A percentile compares a stretch with the other conserved stretches of the same genome.
These are phyloP conservation scores for Hirtodrosophila trivittata DNA, from an alignment of 2,888 invertebrate genomes.

Conservation along the genomic window DNA sequence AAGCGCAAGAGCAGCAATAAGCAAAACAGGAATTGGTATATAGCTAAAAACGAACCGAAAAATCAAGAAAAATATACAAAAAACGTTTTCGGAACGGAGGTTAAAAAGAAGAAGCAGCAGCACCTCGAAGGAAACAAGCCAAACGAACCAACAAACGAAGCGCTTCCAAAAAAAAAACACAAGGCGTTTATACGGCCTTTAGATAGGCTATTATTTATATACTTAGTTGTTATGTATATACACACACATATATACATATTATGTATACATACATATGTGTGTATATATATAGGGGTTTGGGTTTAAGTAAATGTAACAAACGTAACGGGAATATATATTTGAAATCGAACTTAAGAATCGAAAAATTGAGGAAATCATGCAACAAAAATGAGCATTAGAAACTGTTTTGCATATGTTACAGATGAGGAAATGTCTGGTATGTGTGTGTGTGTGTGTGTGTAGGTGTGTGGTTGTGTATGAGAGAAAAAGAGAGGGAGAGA, in stretches of 20 bases:
- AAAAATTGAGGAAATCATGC: slow-evolving; percentile 35
- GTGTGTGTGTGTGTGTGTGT: slow-evolving; percentile 9
- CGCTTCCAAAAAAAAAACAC: slow-evolving; percentile 26
- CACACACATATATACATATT: slow-evolving; percentile 20
- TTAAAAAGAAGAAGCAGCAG: slow-evolving; percentile 44
- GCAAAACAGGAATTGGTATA: slow-evolving; percentile 32
- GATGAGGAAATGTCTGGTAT: slow-evolving; percentile 1
- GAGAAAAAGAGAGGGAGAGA: slow-evolving; percentile 9
- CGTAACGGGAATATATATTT: slow-evolving; percentile 25
- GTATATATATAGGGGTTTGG: slow-evolving; percentile 5
- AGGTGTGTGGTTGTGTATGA: not conserved
- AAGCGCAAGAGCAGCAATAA: slow-evolving; percentile 57
- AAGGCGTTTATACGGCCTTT: slow-evolving; percentile 26
- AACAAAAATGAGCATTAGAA: slow-evolving; percentile 4
- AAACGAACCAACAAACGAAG: slow-evolving; percentile 48
- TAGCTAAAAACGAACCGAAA: slow-evolving; percentile 32
- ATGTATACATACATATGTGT: slow-evolving; percentile 4
- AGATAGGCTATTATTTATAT: slow-evolving; percentile 27
- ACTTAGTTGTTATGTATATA: slow-evolving; percentile 2
- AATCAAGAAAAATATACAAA: slow-evolving; percentile 22
- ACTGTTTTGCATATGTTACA: slow-evolving; percentile 29
- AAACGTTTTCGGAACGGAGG: slow-evolving; percentile 10
- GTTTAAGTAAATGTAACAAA: slow-evolving; percentile 17
- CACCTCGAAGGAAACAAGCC: slow-evolving; percentile 38
- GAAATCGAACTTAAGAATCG: slow-evolving; percentile 11